These are phyloP conservation scores for Heliconius aoede DNA, from an alignment of 2,888 invertebrate species.

Conservation along the genomic window DNA sequence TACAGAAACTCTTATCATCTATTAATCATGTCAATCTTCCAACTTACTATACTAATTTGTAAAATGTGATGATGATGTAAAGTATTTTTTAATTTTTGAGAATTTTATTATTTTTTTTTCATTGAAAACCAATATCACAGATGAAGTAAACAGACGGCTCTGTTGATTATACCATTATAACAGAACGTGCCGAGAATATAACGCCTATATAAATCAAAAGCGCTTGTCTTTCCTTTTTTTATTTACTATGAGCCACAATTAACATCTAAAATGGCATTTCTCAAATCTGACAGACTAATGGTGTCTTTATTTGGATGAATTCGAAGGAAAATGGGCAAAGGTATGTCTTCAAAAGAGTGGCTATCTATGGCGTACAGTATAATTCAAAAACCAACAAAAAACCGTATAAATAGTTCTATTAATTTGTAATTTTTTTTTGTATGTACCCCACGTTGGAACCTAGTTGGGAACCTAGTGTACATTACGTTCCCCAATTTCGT, in stretches of 20 bases:
- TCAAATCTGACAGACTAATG: not conserved
- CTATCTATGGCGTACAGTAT: no score
- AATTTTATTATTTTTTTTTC: not conserved
- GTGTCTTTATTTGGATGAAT: not conserved
- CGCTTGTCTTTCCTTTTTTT: conserved; percentile 2
- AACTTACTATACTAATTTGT: no score
- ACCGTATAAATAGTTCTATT: no score
- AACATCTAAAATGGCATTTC: not conserved
- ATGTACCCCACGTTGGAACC: no score
- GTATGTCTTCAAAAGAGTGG: no score
- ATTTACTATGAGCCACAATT: conserved; percentile 2
- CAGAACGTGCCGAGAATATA: conserved; percentile 33
- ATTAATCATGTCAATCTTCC: no score
- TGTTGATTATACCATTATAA: conserved; percentile 25
- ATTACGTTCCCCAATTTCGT: not conserved
- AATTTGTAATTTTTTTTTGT: no score
- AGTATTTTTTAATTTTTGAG: not conserved
- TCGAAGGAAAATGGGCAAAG: not conserved
- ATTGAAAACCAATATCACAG: conserved; percentile 21
- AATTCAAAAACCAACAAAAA: no score
- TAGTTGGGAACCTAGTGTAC: not conserved
- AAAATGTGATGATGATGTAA: not conserved
- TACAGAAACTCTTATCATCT: no score
- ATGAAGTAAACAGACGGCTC: conserved; percentile 15
- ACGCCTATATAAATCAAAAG: conserved; percentile 11